Conservation (phyloP, 53 echinoderm and acorn worm species). For the Crossaster papposus region DNA sequence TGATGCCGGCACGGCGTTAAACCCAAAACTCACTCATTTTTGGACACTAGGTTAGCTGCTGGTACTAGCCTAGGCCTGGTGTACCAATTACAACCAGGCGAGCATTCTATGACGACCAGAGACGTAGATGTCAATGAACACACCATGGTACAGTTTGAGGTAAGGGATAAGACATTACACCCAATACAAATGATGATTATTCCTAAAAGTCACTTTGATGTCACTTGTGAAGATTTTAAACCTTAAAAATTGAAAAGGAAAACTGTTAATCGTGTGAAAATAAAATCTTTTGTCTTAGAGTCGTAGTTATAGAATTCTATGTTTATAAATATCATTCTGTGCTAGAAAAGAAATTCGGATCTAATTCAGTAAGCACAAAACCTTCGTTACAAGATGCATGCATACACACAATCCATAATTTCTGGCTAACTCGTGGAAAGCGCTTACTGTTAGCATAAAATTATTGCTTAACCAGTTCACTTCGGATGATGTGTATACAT, state of each 20-base stretch:
- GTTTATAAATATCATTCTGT: too few relatives aligned
- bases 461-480: too few relatives aligned
- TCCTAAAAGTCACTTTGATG: neutral
- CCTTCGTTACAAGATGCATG: too few relatives aligned
- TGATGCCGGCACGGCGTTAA: too few relatives aligned
- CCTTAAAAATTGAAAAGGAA: neutral
- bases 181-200: neutral
- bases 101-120: slow-evolving; percentile 83
- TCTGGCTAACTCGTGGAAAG: too few relatives aligned
- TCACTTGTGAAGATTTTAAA: neutral
- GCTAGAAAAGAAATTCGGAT: too few relatives aligned
- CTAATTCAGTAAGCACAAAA: too few relatives aligned
- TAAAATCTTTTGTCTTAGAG: neutral
- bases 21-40: too few relatives aligned
- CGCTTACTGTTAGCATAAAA: too few relatives aligned
- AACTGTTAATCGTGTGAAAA: neutral
- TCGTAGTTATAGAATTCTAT: too few relatives aligned
- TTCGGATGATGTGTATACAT: too few relatives aligned
- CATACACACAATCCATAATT: too few relatives aligned
- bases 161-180: slow-evolving; percentile 3
- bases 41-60: neutral
- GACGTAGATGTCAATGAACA: slow-evolving; percentile 87
- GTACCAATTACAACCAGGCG: slow-evolving; percentile 61
- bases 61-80: slow-evolving; percentile 51
- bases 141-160: slow-evolving; percentile 94